phyloP scores from a whole-genome alignment of 1,140 invertebrate genomes.

The Penaeus chinensis region DNA sequence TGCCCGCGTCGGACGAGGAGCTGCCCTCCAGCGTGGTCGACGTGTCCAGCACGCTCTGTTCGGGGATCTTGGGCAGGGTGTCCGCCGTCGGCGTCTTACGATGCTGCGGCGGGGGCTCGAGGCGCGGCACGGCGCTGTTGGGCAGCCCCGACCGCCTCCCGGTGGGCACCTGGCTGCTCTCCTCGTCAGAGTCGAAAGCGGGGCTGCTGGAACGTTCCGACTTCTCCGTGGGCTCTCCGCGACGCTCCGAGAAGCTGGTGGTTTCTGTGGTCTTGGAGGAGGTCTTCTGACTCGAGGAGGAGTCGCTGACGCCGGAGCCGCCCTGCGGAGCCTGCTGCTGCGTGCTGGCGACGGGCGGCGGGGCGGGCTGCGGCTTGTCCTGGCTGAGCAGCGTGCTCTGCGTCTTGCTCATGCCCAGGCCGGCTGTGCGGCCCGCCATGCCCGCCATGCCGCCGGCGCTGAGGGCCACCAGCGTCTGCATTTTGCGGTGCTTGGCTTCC shows the following conservation, averaged over 20 bases:
- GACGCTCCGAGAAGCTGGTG: conserved; percentile 65
- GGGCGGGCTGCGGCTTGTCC: conserved; percentile 54
- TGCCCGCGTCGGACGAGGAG: conserved; percentile 55
- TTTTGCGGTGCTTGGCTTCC: conserved; percentile 92
- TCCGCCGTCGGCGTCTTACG: conserved; percentile 68
- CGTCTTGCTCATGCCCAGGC: conserved; percentile 85
- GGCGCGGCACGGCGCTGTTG: conserved; percentile 73
- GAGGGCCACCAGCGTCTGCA: conserved; percentile 94
- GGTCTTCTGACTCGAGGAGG: conserved; percentile 76
- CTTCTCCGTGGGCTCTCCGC: conserved; percentile 53
- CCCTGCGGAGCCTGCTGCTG: conserved; percentile 43
- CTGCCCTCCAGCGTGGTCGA: conserved; percentile 69
- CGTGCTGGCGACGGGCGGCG: conserved; percentile 44
- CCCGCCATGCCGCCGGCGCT: conserved; percentile 84
- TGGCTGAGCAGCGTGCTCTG: conserved; percentile 63
- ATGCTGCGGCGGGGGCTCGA: conserved; percentile 64
- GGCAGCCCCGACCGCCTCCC: conserved; percentile 71
- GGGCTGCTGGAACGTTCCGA: conserved; percentile 94
- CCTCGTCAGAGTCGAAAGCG: conserved; percentile 94
- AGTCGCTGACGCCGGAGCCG: conserved; percentile 47
- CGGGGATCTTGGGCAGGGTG: conserved; percentile 77
- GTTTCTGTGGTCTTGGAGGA: conserved; percentile 74
- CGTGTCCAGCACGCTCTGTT: conserved; percentile 75
- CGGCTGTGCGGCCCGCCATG: conserved; percentile 87
- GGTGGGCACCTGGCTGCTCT: conserved; percentile 74